Evolutionary conservation across 2,888 invertebrate genomes (phyloP).

Genomic region (Caenorhabditis japonica): DNA sequence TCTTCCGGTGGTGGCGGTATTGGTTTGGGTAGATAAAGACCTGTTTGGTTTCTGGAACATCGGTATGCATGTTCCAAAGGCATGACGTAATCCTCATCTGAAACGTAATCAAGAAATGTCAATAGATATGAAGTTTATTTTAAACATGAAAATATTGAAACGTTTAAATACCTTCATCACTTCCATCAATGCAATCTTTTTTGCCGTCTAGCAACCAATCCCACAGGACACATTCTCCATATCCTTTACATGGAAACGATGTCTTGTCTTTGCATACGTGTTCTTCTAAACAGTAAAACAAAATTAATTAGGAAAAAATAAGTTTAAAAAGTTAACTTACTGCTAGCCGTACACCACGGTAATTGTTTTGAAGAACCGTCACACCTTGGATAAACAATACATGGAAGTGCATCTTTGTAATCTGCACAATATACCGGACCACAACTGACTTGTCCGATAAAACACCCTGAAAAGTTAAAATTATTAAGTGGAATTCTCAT

Average conservation of each 20-base stretch:
- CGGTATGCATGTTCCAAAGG: slow-evolving; percentile 43
- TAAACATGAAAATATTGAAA: too few relatives aligned
- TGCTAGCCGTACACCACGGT: slow-evolving; percentile 60
- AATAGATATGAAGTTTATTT: too few relatives aligned
- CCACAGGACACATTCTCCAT: slow-evolving; percentile 75
- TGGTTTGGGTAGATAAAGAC: slow-evolving; percentile 38
- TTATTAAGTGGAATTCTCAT: too few relatives aligned
- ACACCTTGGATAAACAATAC: slow-evolving; percentile 69
- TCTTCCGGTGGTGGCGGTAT: slow-evolving; percentile 45
- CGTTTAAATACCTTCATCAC: slow-evolving; percentile 71
- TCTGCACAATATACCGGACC: slow-evolving; percentile 72
- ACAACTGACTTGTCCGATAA: slow-evolving; percentile 74
- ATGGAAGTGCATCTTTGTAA: slow-evolving; percentile 66
- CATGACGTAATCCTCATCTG: slow-evolving; percentile 53
- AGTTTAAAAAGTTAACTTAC: slow-evolving; percentile 36
- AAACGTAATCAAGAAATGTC: slow-evolving; percentile 3
- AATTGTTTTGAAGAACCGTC: slow-evolving; percentile 62
- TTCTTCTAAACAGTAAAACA: slow-evolving; percentile 63
- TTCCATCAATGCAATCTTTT: slow-evolving; percentile 73
- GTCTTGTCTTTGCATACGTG: slow-evolving; percentile 68
- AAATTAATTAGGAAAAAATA: neutral
- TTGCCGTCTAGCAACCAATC: slow-evolving; percentile 73
- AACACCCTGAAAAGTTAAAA: slow-evolving; percentile 72
- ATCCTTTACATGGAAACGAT: slow-evolving; percentile 73
- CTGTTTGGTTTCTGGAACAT: slow-evolving; percentile 34